Conservation (phyloP, 2,888 invertebrate genomes). For the Drosophila percnosoma region DNA sequence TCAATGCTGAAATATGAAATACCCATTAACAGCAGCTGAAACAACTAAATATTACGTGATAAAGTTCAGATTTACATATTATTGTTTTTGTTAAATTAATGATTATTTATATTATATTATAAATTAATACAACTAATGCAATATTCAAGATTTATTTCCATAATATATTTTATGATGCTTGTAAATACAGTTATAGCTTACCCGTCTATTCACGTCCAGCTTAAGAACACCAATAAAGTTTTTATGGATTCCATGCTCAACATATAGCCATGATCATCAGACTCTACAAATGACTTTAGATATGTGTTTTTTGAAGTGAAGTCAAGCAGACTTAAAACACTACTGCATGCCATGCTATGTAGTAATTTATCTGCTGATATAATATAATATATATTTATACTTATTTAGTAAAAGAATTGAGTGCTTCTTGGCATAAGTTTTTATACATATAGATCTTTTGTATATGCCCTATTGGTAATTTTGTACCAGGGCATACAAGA, state of each 20-base stretch:
- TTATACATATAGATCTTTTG: not conserved
- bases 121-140: too few relatives aligned
- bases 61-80: not conserved
- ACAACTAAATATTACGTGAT: not conserved
- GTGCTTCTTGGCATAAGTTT: not conserved
- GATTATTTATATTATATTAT: not conserved
- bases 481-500: conserved; percentile 33
- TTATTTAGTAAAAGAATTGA: not conserved
- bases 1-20: conserved; percentile 2
- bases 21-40: not conserved
- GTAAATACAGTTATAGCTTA: conserved; percentile 3
- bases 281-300: conserved; percentile 20
- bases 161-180: not conserved
- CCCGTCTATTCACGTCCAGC: conserved; percentile 23
- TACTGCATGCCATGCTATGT: conserved; percentile 5
- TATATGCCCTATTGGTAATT: conserved; percentile 1
- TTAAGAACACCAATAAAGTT: conserved; percentile 5
- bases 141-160: not conserved
- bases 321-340: conserved; percentile 14
- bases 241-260: not conserved
- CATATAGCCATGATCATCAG: conserved; percentile 23
- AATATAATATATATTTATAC: not conserved
- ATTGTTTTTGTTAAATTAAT: not conserved
- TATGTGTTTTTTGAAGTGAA: conserved; percentile 26
- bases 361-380: not conserved